Evolutionary conservation across 2,113 vertebrate species (phyloP), one percentile per base, ranked within the genome.

Genomic region (Cochlearius cochlearius): DNA sequence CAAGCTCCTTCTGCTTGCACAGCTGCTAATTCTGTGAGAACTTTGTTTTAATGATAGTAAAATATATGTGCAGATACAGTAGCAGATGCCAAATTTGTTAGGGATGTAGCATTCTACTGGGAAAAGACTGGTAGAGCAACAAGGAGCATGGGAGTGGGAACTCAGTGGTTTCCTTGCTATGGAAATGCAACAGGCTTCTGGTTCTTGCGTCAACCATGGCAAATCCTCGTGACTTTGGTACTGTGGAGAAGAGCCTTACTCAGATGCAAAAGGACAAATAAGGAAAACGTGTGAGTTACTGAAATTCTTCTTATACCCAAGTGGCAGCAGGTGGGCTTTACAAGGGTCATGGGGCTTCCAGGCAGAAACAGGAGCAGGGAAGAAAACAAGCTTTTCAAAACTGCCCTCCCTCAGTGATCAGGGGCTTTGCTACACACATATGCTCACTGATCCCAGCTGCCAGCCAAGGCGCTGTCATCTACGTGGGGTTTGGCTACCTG

Each of bases 11-110:
- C 18, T 80, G 22, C 63, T 85, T 66, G 69, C 63, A 66, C 23
- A 87, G 69, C 26, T 62, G n/a, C 76, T 62, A 63, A 58, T 60
- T 74, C 73, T 74, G 75, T 76, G 56, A 90, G 74, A 94, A 86
- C 29, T 92, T 76, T 62, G n/a, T 41, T 86, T 90, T 69, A 93
- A 73, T 78, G 18, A 23, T 9, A 95, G 43, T 53, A 88, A 94
- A 95, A 91, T 59, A 22, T 30, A 71, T 53, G 27, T 1, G 0
- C 34, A 86, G 88, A 82, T 60, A 72, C 5, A 77, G 63, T 21
- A 71, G 75, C 26, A 50, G 16, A 71, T 29, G 22, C 88, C 62
- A 84, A 53, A 81, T 45, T 47, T 84, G 36, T 29, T 56, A 77
- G 27, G 34, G 12, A 88, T 56, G 15, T 27, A 91, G 27, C 27